Conservation (phyloP, 2,797 vertebrate species). For the Sciaenops ocellatus region DNA sequence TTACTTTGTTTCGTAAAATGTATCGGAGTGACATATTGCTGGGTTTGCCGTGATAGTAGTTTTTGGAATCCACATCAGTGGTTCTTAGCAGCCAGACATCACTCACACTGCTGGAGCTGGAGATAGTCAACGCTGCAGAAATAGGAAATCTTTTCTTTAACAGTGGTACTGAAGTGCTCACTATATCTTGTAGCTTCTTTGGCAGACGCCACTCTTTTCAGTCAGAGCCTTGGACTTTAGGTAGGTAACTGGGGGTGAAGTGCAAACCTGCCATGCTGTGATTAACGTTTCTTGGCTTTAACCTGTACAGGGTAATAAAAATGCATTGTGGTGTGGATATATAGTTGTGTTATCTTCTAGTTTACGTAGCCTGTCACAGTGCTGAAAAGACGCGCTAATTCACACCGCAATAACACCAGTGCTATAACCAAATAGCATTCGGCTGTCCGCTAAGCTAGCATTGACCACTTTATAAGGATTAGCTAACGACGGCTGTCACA, state of each 20-base stretch:
- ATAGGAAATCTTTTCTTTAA: constrained; percentile 63
- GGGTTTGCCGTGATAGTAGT: constrained; percentile 81
- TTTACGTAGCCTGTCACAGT: constrained; percentile 14
- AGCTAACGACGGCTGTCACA: constrained; percentile 54
- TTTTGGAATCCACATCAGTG: constrained; percentile 79
- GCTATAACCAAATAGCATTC: constrained; percentile 45
- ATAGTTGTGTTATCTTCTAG: constrained; percentile 21
- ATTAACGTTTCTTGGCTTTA: constrained; percentile 49
- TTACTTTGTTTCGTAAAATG: constrained; percentile 85
- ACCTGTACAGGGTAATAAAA: constrained; percentile 41
- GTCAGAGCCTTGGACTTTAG: constrained; percentile 87
- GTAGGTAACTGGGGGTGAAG: constrained; percentile 84
- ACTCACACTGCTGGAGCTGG: constrained; percentile 76
- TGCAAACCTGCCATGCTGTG: constrained; percentile 65
- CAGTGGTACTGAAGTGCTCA: constrained; percentile 63
- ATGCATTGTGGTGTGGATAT: constrained; percentile 49
- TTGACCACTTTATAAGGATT: constrained; percentile 55
- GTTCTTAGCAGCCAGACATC: constrained; percentile 74
- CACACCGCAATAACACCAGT: constrained; percentile 54
- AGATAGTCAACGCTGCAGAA: constrained; percentile 78
- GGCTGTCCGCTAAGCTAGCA: constrained; percentile 66
- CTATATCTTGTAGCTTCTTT: constrained; percentile 69
- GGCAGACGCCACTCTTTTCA: constrained; percentile 82
- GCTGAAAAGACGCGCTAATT: constrained; percentile 46
- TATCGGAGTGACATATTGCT: constrained; percentile 75